Conservation (phyloP, 1,140 invertebrate species). For the Camponotus vicinus region DNA sequence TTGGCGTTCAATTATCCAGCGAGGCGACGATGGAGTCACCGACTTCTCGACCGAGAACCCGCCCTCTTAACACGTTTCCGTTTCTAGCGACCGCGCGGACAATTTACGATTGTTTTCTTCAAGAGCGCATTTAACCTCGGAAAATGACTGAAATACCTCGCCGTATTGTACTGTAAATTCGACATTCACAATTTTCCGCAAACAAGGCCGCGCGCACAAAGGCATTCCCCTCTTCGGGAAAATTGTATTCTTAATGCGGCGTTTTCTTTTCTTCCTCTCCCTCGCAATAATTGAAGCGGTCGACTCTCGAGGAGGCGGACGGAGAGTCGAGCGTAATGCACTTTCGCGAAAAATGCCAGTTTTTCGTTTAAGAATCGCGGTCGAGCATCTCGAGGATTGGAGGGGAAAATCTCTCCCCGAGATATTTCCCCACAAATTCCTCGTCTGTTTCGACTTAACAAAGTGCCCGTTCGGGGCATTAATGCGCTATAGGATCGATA, state of each 20-base stretch:
- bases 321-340: background rate
- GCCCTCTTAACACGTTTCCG: slow-evolving; percentile 49
- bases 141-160: slow-evolving; percentile 27
- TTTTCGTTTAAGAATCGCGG: background rate
- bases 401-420: background rate
- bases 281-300: slow-evolving; percentile 31
- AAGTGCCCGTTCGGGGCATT: slow-evolving; percentile 29
- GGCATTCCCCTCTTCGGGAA: background rate
- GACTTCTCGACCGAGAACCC: slow-evolving; percentile 29
- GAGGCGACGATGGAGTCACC: slow-evolving; percentile 40
- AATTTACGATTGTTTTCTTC: slow-evolving; percentile 61
- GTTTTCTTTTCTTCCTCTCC: background rate
- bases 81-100: slow-evolving; percentile 15
- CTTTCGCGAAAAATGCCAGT: background rate
- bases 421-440: background rate
- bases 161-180: slow-evolving; percentile 50
- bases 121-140: slow-evolving; percentile 54
- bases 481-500: slow-evolving; percentile 28
- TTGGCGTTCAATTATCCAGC: slow-evolving; percentile 53
- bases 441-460: slow-evolving; percentile 8
- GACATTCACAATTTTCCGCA: slow-evolving; percentile 36
- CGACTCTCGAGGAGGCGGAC: background rate
- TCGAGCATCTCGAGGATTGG: background rate
- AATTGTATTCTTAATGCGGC: slow-evolving; percentile 50
- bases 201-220: background rate